Conservation (phyloP, 2,888 invertebrate genomes). For the Meiosimyza platycephala region DNA sequence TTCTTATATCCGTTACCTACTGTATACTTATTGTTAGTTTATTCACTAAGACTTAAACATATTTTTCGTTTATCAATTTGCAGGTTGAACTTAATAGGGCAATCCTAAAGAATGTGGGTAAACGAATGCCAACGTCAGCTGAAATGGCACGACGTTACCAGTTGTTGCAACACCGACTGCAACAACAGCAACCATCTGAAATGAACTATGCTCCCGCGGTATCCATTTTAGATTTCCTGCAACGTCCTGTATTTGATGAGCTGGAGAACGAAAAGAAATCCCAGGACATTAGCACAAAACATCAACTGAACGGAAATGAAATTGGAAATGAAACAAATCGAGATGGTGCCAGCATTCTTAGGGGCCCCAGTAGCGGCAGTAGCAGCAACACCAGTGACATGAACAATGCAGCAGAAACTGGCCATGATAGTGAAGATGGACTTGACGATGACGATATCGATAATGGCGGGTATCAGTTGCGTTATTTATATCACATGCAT, state of each 20-base stretch:
- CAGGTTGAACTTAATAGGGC: constrained; percentile 78
- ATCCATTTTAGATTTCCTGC: constrained; percentile 51
- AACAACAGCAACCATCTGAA: constrained; percentile 41
- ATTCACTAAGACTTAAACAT: constrained; percentile 15
- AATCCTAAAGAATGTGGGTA: constrained; percentile 81
- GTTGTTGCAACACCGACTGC: constrained; percentile 42
- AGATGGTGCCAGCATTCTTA: constrained; percentile 2
- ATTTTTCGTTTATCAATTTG: constrained; percentile 22
- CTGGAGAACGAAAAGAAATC: constrained; percentile 50
- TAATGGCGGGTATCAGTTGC: constrained; percentile 57
- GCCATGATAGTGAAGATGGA: constrained; percentile 38
- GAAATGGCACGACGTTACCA: constrained; percentile 42
- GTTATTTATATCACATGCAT: constrained; percentile 62
- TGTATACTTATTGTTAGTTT: too few relatives aligned
- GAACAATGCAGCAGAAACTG: constrained; percentile 21
- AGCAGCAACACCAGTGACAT: constrained; percentile 28
- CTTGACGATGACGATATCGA: constrained; percentile 42
- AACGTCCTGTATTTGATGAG: constrained; percentile 41
- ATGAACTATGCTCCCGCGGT: constrained; percentile 46
- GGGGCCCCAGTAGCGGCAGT: not conserved
- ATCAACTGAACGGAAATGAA: constrained; percentile 55
- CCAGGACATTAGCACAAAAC: constrained; percentile 47
- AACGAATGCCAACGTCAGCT: constrained; percentile 68
- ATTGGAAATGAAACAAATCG: constrained; percentile 54
- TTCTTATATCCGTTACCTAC: too few relatives aligned